phyloP scores from a whole-genome alignment of 2,888 invertebrate genomes.

The Artemia sp. region DNA sequence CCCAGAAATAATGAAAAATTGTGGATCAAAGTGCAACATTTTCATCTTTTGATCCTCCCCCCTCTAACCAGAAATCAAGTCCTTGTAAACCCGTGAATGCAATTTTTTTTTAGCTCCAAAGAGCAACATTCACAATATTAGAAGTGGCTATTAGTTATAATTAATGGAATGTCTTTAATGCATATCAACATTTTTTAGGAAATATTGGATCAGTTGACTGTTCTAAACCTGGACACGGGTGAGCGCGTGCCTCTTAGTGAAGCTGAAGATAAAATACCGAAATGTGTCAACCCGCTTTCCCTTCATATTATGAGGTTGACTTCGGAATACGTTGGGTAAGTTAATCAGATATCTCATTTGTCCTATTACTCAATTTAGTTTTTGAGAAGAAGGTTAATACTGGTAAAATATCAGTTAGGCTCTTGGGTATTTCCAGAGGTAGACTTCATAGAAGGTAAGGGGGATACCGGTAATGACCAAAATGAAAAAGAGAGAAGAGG shows the following conservation, averaged over 20 bases:
- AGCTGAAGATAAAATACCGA: slow-evolving; percentile 79
- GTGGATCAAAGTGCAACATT: no score
- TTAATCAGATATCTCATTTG: slow-evolving; percentile 18
- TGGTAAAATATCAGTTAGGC: not conserved
- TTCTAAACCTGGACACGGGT: slow-evolving; percentile 46
- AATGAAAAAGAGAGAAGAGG: no score
- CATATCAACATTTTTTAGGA: slow-evolving; percentile 37
- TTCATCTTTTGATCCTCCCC: no score
- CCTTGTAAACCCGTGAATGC: no score
- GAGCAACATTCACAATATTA: no score
- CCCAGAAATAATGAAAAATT: no score
- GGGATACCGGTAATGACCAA: no score
- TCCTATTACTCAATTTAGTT: not conserved
- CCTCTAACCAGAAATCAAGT: no score
- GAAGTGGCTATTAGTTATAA: no score
- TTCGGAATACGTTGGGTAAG: slow-evolving; percentile 57
- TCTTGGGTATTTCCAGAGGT: not conserved
- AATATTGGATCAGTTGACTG: slow-evolving; percentile 69
- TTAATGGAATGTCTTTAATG: no score
- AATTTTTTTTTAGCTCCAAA: no score
- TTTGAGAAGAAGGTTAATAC: not conserved
- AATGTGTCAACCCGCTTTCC: slow-evolving; percentile 80
- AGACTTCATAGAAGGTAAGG: no score
- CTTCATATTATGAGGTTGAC: slow-evolving; percentile 84
- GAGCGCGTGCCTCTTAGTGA: slow-evolving; percentile 84